Evolutionary conservation across 2,113 vertebrate species (phyloP), one percentile per base, ranked within the genome.

Genomic region (Mirza zaza): DNA sequence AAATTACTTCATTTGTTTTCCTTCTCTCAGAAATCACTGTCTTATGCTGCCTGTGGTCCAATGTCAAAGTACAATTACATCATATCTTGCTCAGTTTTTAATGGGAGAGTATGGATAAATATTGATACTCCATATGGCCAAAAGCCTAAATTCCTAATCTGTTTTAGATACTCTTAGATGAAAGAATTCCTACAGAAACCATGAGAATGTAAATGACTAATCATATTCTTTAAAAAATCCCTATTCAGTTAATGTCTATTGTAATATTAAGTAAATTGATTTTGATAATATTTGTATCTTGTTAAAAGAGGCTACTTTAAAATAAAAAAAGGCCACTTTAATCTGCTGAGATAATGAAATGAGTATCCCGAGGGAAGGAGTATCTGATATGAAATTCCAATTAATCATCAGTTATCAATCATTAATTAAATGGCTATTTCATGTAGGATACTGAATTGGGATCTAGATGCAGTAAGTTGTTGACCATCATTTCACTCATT

Each of bases 201-300:
- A 91, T 11, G n/a, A 76, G 21, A 32, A 2, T 25, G 21, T 59
- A 86, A 63, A 50, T 57, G 5, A 71, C 11, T 34, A 6, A 57
- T 83, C 67, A 90, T 42, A 92, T 73, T 93, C 48, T 61, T 61
- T 68, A 70, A 52, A 50, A 97, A 82, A 73, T 13, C 6, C 50
- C 48, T 83, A 21, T 29, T 59, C 8, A 77, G 29, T 81, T 87
- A 90, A 91, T 50, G 52, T 70, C 61, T 83, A 65, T 18, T 77
- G 15, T 77, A 65, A 77, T 65, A 71, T 57, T 88, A 84, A 42
- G 42, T 29, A 82, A 85, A 13, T 39, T 52, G 15, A 91, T 87
- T 92, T 81, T 94, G 42, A 63, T 79, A 92, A 82, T 77, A 87
- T 59, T 84, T 67, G 15, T 84, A 52, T 52, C 27, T 93, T 36